Evolutionary conservation across 2,888 invertebrate species (phyloP), one percentile per base, ranked within the genome.

Genomic region (Lasioglossum morio): DNA sequence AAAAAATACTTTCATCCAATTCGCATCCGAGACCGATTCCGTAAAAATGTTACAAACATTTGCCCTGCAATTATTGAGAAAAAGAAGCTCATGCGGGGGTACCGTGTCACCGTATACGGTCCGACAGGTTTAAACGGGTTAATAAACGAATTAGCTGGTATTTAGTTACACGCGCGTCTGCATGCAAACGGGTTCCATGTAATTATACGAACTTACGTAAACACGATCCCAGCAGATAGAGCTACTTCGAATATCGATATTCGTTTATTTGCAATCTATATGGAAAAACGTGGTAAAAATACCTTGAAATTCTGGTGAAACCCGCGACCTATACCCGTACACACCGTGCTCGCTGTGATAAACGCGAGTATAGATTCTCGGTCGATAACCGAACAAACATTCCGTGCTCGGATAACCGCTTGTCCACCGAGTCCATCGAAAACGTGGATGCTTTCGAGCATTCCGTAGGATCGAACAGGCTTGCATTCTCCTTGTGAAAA

Each of bases 291-390:
- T 34, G 2, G 34, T 34, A 34, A 34, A 34, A 79, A 48, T 91
- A 93, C 95, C 94, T 92, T 94, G 89, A 84, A 92, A 94, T n/a
- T 87, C 53, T 30, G 73, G 91, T 14, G 46, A 69, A 88, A 91
- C 92, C 89, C 93, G 94, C 87, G 96, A 96, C 94, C 96, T 96
- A 95, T 96, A 96, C 57, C 97, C 97, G 93, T 96, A 96, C 91
- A 97, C 96, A 77, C 96, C 96, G 82, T 94, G 94, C 88, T 96
- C 96, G 87, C 96, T 96, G 92, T 97, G 96, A 92, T 97, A 97
- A 94, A 81, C 95, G 94, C 91, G 96, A 95, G 95, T 95, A 30
- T 95, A 95, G 27, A n/a, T 46, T 37, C 57, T 60, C n/a, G 10
- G 60, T 72, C 72, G 77, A 63, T 34, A 81, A 77, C n/a, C 19